These are phyloP conservation scores for Aporophyla lueneburgensis DNA, from an alignment of 2,888 invertebrate genomes.

Conservation along the genomic window DNA sequence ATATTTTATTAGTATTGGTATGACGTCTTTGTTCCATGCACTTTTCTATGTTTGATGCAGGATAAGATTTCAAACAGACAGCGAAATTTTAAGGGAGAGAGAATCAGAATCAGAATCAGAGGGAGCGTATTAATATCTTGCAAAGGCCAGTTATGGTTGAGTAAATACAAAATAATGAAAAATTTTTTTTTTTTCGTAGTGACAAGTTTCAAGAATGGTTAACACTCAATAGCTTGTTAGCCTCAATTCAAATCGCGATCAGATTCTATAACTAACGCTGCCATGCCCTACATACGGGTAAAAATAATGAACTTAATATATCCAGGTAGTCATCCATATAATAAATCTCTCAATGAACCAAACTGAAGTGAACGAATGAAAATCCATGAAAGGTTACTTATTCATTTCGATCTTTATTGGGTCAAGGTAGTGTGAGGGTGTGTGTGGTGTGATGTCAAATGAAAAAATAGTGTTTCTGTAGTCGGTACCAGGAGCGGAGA, in stretches of 20 bases:
- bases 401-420: conserved; percentile 31
- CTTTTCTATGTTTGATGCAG: not conserved
- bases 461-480: conserved; percentile 7
- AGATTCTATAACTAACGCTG: too few species aligned
- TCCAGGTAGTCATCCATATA: not conserved
- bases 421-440: conserved; percentile 29
- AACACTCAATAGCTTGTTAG: not conserved
- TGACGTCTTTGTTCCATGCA: not conserved
- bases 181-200: not conserved
- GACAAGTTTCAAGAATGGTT: not conserved
- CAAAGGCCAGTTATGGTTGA: too few species aligned
- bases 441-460: not conserved
- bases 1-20: not conserved
- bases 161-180: too few species aligned
- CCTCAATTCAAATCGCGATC: not conserved
- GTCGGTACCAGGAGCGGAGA: not conserved
- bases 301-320: conserved; percentile 2
- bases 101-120: too few species aligned
- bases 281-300: not conserved
- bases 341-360: conserved; percentile 38
- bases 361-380: conserved; percentile 26
- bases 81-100: not conserved
- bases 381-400: conserved; percentile 53
- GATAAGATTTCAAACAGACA: not conserved
- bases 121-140: too few species aligned